phyloP scores from a whole-genome alignment of 1,140 invertebrate genomes.

The Panagrolaimus sp. region DNA sequence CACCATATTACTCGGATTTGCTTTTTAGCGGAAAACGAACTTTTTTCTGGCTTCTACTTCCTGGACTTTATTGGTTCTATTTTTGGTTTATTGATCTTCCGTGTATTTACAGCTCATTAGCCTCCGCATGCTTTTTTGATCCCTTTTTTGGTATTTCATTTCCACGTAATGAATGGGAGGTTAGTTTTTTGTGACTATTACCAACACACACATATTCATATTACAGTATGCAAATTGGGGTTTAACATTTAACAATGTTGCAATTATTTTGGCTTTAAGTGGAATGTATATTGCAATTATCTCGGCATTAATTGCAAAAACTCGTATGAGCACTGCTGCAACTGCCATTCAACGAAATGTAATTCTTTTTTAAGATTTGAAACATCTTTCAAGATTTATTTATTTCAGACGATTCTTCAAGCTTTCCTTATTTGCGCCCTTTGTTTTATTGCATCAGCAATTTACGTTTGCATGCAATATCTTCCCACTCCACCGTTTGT shows the following conservation, averaged over 20 bases:
- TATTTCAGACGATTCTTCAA: conserved; percentile 23
- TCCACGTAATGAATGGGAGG: conserved; percentile 11
- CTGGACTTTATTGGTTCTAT: conserved; percentile 33
- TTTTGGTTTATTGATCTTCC: conserved; percentile 45
- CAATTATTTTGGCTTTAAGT: conserved; percentile 17
- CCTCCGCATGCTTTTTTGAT: conserved; percentile 42
- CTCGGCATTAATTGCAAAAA: no score
- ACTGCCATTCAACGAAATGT: no score
- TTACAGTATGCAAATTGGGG: background rate
- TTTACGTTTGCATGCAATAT: conserved; percentile 35
- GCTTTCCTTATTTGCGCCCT: conserved; percentile 24
- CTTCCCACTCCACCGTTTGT: conserved; percentile 9
- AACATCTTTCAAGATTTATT: no score
- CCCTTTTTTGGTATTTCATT: conserved; percentile 36
- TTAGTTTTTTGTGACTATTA: background rate
- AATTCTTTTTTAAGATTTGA: no score
- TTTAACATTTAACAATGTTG: conserved; percentile 8
- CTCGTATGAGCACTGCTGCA: no score
- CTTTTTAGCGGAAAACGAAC: conserved; percentile 18
- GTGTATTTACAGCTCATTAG: conserved; percentile 33
- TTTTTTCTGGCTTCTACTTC: conserved; percentile 15
- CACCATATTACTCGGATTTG: conserved; percentile 11
- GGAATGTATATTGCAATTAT: conserved; percentile 16
- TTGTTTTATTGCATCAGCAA: conserved; percentile 18
- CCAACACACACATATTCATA: conserved; percentile 7